These are phyloP conservation scores for Menidia menidia DNA, from an alignment of 2,797 vertebrate genomes.

Conservation along the genomic window DNA sequence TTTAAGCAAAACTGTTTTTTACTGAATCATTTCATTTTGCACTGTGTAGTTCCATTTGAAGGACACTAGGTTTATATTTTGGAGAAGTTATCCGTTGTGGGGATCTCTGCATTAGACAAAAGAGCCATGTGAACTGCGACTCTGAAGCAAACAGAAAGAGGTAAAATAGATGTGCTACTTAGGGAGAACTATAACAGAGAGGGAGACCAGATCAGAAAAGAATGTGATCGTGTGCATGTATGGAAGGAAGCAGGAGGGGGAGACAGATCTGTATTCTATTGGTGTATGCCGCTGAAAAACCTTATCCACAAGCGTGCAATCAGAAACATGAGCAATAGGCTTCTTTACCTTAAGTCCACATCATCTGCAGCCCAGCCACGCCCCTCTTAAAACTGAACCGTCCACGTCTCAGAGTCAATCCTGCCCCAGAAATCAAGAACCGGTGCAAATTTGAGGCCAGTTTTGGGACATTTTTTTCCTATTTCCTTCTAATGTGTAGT, in stretches of 20 bases:
- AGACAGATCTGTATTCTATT: conserved; percentile 63
- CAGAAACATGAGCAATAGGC: conserved; percentile 76
- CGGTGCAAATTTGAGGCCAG: too few species aligned
- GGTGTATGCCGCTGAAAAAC: conserved; percentile 51
- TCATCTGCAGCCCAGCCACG: conserved; percentile 62
- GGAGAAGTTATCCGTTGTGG: not conserved
- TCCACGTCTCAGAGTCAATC: too few species aligned
- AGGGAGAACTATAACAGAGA: conserved; percentile 11
- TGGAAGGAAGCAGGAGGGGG: conserved; percentile 39
- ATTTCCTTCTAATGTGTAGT: too few species aligned
- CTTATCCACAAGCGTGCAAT: conserved; percentile 81
- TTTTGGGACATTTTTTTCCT: too few species aligned
- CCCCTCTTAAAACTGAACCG: not conserved
- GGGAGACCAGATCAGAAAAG: conserved; percentile 27
- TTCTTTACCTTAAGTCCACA: conserved; percentile 75
- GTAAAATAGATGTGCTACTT: conserved; percentile 4
- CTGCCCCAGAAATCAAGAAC: too few species aligned
- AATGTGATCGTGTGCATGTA: conserved; percentile 21
- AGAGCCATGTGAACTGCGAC: conserved; percentile 13
- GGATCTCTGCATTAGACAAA: conserved; percentile 1
- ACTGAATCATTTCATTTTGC: conserved; percentile 14
- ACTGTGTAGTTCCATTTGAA: conserved; percentile 19
- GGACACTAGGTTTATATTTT: conserved; percentile 5
- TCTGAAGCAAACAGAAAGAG: conserved; percentile 17
- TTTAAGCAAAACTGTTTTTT: conserved; percentile 1